Evolutionary conservation across 2,888 invertebrate species (phyloP), one percentile per base, ranked within the genome.

Genomic region (Cartodere bifasciata): DNA sequence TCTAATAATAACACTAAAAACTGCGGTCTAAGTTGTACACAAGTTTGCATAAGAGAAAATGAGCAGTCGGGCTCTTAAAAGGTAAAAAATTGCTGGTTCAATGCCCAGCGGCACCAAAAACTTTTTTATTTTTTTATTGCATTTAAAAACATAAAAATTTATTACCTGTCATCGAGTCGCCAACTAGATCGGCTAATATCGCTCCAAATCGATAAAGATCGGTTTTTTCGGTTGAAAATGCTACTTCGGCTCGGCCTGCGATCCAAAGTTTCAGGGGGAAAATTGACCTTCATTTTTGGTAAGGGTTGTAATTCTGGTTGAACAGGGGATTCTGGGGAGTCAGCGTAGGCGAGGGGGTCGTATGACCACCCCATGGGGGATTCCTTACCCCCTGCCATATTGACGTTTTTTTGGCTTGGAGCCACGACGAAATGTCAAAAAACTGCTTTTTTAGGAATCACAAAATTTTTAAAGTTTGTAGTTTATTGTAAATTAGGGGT

Each of bases 191-290:
- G 70, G 49, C 84, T 84, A 53, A 85, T 75, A 52, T 85, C 85
- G 50, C 85, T 85, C 85, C 85, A 85, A 21, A 82, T 84, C 51
- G 84, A 85, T 81, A 85, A 81, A 41, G 84, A 84, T 20, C 70
- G 60, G 43, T 67, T 67, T 41, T 68, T 62, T 25, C 61, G 54
- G 5, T 68, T 63, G 32, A 52, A 38, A 21, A 65, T 56, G 12
- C 65, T 50, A 6, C 54, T 48, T 28, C 56, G 51, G 39, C 60
- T 60, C 23, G 63, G 59, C 7, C 68, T 59, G 14, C 57, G 44
- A 28, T 55, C 68, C 65, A 52, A 60, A 55, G 57, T 64, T 60
- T 54, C 70, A 58, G 70, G 71, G 5, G 67, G 75, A 49, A 78
- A 77, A 52, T 77, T 78, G 25, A 78, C 77, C 45, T 75, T 68